Evolutionary conservation across 2,113 vertebrate genomes (phyloP).

Genomic region (Carassius carassius): DNA sequence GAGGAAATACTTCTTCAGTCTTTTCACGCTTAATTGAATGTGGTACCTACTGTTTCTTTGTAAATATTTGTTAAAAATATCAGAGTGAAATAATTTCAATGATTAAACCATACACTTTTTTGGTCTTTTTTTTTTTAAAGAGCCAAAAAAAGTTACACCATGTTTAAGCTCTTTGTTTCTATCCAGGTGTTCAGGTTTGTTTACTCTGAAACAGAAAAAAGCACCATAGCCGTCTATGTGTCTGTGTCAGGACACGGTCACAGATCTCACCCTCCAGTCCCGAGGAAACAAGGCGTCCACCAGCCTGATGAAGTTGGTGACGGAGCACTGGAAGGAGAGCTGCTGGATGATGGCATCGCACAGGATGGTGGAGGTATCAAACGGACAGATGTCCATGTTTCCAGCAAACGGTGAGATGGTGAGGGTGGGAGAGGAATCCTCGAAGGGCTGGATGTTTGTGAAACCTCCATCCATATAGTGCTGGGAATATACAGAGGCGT

Average conservation of each 20-base stretch:
- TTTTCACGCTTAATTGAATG: not conserved
- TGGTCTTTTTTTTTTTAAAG: no score
- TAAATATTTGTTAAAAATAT: no score
- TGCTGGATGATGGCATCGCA: conserved; percentile 79
- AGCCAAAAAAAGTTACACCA: not conserved
- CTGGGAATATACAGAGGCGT: conserved; percentile 63
- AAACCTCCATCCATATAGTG: conserved; percentile 88
- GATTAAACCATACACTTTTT: no score
- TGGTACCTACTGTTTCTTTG: not conserved
- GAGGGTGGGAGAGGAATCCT: conserved; percentile 71
- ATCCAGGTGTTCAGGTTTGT: not conserved
- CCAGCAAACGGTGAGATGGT: conserved; percentile 88
- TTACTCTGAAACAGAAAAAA: not conserved
- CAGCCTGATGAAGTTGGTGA: conserved; percentile 80
- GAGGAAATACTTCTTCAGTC: no score
- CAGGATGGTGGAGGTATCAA: conserved; percentile 72
- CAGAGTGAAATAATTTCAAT: no score
- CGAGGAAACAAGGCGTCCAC: conserved; percentile 80
- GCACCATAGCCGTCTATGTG: not conserved
- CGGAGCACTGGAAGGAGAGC: conserved; percentile 76
- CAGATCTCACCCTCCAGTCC: conserved; percentile 73
- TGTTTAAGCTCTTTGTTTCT: not conserved
- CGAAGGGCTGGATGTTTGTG: conserved; percentile 80
- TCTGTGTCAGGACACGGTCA: no score
- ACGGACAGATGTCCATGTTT: conserved; percentile 86